These are phyloP conservation scores for Apus apus DNA, from an alignment of 2,113 vertebrate species.

Conservation along the genomic window DNA sequence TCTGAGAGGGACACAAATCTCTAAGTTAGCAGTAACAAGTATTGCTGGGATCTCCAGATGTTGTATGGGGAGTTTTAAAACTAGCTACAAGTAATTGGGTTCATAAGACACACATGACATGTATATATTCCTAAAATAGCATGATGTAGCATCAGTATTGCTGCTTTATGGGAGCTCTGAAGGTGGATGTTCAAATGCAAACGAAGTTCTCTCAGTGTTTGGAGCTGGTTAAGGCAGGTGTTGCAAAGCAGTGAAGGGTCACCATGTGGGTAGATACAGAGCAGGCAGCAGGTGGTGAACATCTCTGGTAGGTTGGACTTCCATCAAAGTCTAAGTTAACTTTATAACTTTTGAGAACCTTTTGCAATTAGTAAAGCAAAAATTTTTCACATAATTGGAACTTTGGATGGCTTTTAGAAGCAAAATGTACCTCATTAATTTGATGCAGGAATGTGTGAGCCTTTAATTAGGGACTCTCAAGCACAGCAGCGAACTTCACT, in stretches of 20 bases:
- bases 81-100: not conserved
- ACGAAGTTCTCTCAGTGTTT: not conserved
- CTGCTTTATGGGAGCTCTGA: not conserved
- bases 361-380: not conserved
- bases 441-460: not conserved
- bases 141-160: not conserved
- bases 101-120: rapidly evolving
- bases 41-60: not conserved
- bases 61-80: not conserved
- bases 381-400: not conserved
- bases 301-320: not conserved
- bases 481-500: not conserved
- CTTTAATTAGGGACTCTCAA: conserved; percentile 24
- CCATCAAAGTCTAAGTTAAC: not conserved
- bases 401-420: not conserved
- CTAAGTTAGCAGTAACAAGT: not conserved
- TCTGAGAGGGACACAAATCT: not conserved
- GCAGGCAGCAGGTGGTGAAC: not conserved
- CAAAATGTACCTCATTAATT: conserved; percentile 9
- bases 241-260: not conserved
- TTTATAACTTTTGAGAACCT: not conserved
- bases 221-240: not conserved
- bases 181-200: not conserved
- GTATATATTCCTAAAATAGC: not conserved
- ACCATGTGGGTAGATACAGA: rapidly evolving